Conservation (phyloP, 2,797 vertebrate species). For the Amphiprion clarkii region DNA sequence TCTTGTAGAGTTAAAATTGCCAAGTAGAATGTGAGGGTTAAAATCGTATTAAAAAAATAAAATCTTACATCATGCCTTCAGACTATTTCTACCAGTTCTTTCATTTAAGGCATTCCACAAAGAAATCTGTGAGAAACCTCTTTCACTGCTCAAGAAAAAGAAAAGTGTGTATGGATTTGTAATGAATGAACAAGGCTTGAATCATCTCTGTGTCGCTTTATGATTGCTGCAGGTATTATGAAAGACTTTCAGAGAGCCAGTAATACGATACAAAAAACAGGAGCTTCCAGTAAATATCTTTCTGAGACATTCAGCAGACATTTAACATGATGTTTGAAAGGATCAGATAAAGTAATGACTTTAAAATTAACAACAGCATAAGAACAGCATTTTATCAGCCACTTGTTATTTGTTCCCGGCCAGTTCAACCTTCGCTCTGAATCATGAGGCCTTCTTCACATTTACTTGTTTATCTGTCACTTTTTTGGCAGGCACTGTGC, state of each 20-base stretch:
- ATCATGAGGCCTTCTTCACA: conserved; percentile 28
- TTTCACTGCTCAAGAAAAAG: conserved; percentile 1
- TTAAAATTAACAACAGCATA: conserved; percentile 28
- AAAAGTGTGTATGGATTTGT: conserved; percentile 27
- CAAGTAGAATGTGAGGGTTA: conserved; percentile 18
- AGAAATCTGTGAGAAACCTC: conserved; percentile 25
- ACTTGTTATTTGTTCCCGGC: conserved; percentile 11
- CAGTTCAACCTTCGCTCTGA: conserved; percentile 17
- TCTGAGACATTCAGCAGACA: conserved; percentile 14
- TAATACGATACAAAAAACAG: conserved; percentile 23
- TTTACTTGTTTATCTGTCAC: conserved; percentile 40
- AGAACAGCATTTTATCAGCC: conserved; percentile 17
- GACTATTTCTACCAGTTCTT: conserved; percentile 26
- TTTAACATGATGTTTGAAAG: conserved; percentile 21
- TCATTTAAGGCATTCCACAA: conserved; percentile 27
- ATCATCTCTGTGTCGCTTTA: conserved; percentile 45
- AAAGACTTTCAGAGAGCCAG: conserved; percentile 39
- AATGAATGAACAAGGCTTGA: conserved; percentile 46
- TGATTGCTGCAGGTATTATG: conserved; percentile 39
- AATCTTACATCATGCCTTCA: conserved; percentile 36
- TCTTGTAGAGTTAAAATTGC: conserved; percentile 25
- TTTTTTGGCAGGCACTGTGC: conserved; percentile 22
- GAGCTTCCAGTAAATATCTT: conserved; percentile 6
- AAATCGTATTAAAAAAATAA: conserved; percentile 24
- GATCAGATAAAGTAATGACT: conserved; percentile 19